Evolutionary conservation across 1,140 invertebrate species (phyloP).

Genomic region (Vollenhovia emeryi): DNA sequence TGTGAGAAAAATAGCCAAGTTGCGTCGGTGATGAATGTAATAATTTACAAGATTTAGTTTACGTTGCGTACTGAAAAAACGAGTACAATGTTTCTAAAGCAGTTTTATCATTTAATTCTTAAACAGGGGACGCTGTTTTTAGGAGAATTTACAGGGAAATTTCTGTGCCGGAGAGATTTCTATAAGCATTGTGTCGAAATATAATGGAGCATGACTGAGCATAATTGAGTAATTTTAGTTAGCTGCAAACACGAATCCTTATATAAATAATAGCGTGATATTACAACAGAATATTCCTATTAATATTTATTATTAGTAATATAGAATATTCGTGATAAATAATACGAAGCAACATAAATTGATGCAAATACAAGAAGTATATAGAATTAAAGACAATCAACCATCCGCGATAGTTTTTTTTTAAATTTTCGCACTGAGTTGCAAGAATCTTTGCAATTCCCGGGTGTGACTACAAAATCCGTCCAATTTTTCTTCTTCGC

Average conservation of each 20-base stretch:
- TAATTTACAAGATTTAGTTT: slow-evolving; percentile 15
- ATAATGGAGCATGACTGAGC: neutral
- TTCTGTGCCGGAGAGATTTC: neutral
- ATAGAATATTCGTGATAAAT: neutral
- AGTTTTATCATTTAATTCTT: slow-evolving; percentile 14
- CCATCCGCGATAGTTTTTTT: neutral
- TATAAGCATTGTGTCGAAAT: slow-evolving; percentile 23
- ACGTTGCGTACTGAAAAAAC: neutral
- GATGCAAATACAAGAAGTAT: neutral
- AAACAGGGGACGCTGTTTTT: neutral
- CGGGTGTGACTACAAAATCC: neutral
- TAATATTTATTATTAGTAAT: slow-evolving; percentile 13
- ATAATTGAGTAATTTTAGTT: slow-evolving; percentile 34
- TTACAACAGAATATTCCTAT: slow-evolving; percentile 6
- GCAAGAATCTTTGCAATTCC: neutral
- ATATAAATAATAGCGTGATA: slow-evolving; percentile 21
- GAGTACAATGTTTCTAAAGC: neutral
- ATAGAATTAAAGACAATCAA: neutral
- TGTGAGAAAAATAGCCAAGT: neutral
- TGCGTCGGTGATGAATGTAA: neutral
- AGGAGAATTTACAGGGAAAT: neutral
- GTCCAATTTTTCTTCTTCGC: neutral
- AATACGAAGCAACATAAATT: neutral
- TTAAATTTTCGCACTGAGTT: neutral
- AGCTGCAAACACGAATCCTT: neutral